These are phyloP conservation scores for Drosophila kanapiae DNA, from an alignment of 1,140 invertebrate species.

Conservation along the genomic window DNA sequence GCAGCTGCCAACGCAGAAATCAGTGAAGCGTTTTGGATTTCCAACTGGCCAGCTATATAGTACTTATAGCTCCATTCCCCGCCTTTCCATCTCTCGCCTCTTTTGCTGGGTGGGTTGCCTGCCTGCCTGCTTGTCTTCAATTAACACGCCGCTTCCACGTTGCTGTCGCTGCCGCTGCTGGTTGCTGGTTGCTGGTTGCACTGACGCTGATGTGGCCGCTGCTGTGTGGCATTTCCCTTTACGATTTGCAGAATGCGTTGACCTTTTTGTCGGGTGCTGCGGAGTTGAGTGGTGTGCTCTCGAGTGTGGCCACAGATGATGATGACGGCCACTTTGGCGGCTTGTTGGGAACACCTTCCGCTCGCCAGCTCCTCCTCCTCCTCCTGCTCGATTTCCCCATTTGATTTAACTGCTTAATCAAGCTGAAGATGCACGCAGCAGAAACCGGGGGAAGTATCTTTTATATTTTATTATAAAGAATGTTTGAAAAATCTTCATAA, in stretches of 20 bases:
- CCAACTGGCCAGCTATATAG: constrained; percentile 49
- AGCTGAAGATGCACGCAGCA: constrained; percentile 41
- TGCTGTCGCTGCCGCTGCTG: constrained; percentile 35
- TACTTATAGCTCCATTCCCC: not conserved
- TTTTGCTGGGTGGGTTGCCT: constrained; percentile 39
- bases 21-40: constrained; percentile 79
- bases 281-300: constrained; percentile 55
- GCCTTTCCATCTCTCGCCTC: constrained; percentile 24
- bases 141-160: constrained; percentile 76
- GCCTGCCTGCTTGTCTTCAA: constrained; percentile 77
- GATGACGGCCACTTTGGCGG: constrained; percentile 75
- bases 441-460: not conserved
- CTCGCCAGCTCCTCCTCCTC: constrained; percentile 12
- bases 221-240: constrained; percentile 80
- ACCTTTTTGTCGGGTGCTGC: constrained; percentile 55
- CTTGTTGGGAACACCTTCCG: constrained; percentile 66
- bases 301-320: constrained; percentile 69
- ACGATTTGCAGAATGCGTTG: constrained; percentile 72
- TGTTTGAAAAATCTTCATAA: too few species aligned
- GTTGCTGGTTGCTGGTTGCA: constrained; percentile 5
- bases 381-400: constrained; percentile 25
- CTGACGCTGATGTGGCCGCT: constrained; percentile 42
- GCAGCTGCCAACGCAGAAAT: constrained; percentile 67
- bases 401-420: constrained; percentile 81
- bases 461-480: too few species aligned